Evolutionary conservation across 2,888 invertebrate species (phyloP).

Genomic region (Linnaemya vulpina): DNA sequence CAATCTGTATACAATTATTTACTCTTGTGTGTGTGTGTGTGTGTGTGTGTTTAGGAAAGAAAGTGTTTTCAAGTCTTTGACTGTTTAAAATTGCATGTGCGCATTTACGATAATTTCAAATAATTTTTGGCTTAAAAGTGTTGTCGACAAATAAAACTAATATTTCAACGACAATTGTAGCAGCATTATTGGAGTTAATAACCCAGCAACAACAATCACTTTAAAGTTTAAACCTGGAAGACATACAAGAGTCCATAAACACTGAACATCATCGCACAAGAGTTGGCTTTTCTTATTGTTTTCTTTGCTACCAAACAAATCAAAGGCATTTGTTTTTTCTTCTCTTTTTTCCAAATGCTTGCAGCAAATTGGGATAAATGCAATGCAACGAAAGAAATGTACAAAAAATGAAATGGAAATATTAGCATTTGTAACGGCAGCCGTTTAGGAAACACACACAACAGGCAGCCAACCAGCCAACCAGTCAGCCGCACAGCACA

Average conservation of each 20-base stretch:
- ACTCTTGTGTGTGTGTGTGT: background rate
- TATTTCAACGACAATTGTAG: conserved; percentile 60
- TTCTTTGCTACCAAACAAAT: conserved; percentile 36
- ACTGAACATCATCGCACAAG: conserved; percentile 68
- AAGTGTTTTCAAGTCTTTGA: conserved; percentile 26
- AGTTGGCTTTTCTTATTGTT: conserved; percentile 9
- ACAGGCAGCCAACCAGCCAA: conserved; percentile 17
- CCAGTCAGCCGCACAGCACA: too few species aligned
- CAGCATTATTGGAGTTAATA: conserved; percentile 54
- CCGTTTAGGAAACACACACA: conserved; percentile 64
- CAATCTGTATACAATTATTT: background rate
- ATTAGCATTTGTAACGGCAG: conserved; percentile 72
- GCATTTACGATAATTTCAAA: conserved; percentile 33
- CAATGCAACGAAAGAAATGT: conserved; percentile 20
- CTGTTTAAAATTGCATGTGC: background rate
- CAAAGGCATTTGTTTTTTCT: conserved; percentile 59
- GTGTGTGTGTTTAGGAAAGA: conserved; percentile 29
- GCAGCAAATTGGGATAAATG: conserved; percentile 57
- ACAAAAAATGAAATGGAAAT: conserved; percentile 54
- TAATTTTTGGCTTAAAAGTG: conserved; percentile 37
- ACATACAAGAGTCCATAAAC: conserved; percentile 59
- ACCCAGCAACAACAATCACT: conserved; percentile 32
- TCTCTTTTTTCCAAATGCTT: conserved; percentile 54
- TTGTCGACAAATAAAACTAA: conserved; percentile 64
- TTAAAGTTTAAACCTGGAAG: conserved; percentile 56